Evolutionary conservation across 2,888 invertebrate species (phyloP), one percentile per base, ranked within the genome.

Genomic region (Synanthedon formicaeformis): DNA sequence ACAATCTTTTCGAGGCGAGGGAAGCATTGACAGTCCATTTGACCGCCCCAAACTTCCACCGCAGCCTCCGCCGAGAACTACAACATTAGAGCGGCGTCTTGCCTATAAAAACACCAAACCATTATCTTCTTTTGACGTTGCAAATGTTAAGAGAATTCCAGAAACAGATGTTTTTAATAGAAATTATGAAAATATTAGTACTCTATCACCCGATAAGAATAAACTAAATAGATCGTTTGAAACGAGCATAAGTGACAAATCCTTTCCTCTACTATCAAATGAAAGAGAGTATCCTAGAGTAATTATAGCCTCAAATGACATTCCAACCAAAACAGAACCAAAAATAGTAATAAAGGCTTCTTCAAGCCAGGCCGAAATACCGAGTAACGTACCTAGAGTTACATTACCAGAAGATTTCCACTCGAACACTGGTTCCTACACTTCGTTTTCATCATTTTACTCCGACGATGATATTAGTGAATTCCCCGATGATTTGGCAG

Each of bases 21-120:
- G 69, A 53, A 73, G 64, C 61, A 56, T 63, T 57, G 84, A 84
- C 52, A 74, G 64, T 66, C 74, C 75, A 59, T 61, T 58, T 14
- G 82, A 84, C 54, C 78, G 73, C 11, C 66, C 73, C 1, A 88
- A 79, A 71, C 75, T 89, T 54, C 92, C 92, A 1, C 93, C 94
- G 0, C 87, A 91, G 56, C 95, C 95, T 2, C 95, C 95, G 0
- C 94, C 94, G 0, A 85, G 95, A 65, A 91, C 92, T 3, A 91
- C 91, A 40, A 93, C 93, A 4, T 79, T 93, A 52, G 92, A 91
- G 23, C 81, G 92, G 48, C 89, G 90, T 56, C 75, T 83, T 23
- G 82, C 81, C 3, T 87, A 81, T 54, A 78, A 78, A 67, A 80
- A 80, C 58, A 69, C 80, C 0, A 87, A 85, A 57, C 75, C 76